These are phyloP conservation scores for Centrocercus urophasianus DNA, from an alignment of 2,113 vertebrate genomes.

Conservation along the genomic window DNA sequence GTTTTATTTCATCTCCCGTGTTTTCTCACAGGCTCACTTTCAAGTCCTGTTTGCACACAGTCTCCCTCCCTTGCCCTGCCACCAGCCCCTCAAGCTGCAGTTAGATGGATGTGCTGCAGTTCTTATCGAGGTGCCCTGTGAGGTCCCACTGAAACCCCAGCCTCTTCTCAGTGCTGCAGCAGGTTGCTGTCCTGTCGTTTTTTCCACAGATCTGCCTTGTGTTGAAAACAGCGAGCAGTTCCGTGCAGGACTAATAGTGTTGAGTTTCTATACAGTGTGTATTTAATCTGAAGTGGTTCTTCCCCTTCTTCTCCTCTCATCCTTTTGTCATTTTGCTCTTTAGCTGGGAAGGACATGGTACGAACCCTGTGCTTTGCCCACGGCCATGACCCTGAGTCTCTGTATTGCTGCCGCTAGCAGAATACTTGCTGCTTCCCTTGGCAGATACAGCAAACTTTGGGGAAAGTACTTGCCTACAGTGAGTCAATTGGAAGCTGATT, in stretches of 20 bases:
- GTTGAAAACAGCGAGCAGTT: background rate
- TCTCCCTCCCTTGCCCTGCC: background rate
- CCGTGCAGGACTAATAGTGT: background rate
- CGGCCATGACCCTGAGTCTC: background rate
- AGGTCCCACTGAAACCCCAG: background rate
- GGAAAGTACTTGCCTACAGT: background rate
- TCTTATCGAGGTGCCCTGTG: background rate
- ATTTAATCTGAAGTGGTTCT: background rate
- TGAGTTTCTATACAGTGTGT: background rate
- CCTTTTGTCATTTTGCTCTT: background rate
- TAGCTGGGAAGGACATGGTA: background rate
- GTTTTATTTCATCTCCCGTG: background rate
- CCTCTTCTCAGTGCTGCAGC: background rate
- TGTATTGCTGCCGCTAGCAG: background rate
- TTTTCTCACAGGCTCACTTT: background rate
- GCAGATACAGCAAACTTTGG: background rate
- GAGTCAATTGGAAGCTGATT: background rate
- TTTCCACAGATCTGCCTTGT: background rate
- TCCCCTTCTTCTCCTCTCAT: background rate
- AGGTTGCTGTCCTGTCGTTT: background rate
- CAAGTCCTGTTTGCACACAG: background rate
- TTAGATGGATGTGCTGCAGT: background rate
- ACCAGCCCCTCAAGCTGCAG: background rate
- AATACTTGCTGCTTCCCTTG: background rate
- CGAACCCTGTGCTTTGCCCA: background rate